phyloP scores from a whole-genome alignment of 2,888 invertebrate species.

The Cataglyphis livida region DNA sequence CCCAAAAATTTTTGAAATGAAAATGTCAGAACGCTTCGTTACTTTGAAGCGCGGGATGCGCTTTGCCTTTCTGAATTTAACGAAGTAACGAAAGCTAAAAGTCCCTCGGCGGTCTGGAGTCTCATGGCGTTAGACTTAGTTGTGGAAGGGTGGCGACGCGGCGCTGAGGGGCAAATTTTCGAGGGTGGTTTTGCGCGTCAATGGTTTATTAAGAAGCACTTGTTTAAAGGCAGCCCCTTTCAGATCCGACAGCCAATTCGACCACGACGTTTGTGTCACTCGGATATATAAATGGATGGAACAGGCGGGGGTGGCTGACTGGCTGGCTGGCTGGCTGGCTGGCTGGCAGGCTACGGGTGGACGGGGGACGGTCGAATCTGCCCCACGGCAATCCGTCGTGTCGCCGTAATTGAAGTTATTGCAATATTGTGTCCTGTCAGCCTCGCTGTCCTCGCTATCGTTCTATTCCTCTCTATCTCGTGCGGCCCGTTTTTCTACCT shows the following conservation, averaged over 20 bases:
- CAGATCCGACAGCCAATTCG: slow-evolving; percentile 82
- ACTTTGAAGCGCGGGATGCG: slow-evolving; percentile 38
- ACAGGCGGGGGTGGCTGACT: slow-evolving; percentile 52
- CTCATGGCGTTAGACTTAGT: slow-evolving; percentile 32
- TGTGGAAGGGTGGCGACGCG: slow-evolving; percentile 57
- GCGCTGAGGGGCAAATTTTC: slow-evolving; percentile 82
- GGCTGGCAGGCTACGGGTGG: slow-evolving; percentile 53
- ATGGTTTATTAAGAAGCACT: slow-evolving; percentile 86
- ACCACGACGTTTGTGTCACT: slow-evolving; percentile 78
- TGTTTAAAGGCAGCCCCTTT: slow-evolving; percentile 84
- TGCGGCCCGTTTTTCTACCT: slow-evolving; percentile 18
- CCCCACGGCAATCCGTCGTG: slow-evolving; percentile 80
- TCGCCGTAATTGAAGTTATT: slow-evolving; percentile 85
- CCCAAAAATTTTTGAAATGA: slow-evolving; percentile 57
- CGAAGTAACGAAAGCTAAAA: slow-evolving; percentile 75
- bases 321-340: too few relatives aligned
- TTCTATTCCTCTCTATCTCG: slow-evolving; percentile 47
- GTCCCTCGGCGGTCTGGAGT: slow-evolving; percentile 59
- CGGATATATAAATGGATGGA: slow-evolving; percentile 81
- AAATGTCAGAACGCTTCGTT: slow-evolving; percentile 66
- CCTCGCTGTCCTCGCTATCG: slow-evolving; percentile 68
- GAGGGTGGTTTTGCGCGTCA: slow-evolving; percentile 85
- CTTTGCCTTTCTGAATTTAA: slow-evolving; percentile 76
- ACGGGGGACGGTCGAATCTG: slow-evolving; percentile 60
- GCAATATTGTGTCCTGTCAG: slow-evolving; percentile 85